Evolutionary conservation across 2,888 invertebrate species (phyloP).

Genomic region (Lepidochrysops patricia): DNA sequence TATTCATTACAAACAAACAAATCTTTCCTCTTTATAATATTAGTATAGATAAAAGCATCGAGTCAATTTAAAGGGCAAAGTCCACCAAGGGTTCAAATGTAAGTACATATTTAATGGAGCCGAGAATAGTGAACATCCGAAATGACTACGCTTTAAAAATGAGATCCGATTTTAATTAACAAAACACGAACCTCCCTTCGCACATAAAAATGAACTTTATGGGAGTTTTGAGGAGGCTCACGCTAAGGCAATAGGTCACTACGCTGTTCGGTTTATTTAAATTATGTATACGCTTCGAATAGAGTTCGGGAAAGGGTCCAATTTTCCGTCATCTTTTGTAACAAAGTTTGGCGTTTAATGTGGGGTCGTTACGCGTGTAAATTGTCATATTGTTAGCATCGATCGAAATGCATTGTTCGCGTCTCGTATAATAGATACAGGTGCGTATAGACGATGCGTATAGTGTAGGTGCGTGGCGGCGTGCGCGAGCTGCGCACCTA

Average conservation of each 20-base stretch:
- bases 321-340: slow-evolving; percentile 13
- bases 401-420: slow-evolving; percentile 31
- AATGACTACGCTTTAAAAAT: not conserved
- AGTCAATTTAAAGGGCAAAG: not conserved
- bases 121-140: not conserved
- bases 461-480: slow-evolving; percentile 44
- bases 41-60: not conserved
- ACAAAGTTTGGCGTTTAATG: slow-evolving; percentile 16
- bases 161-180: slow-evolving; percentile 26
- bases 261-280: slow-evolving; percentile 29
- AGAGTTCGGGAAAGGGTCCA: slow-evolving; percentile 11
- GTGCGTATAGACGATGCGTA: slow-evolving; percentile 36
- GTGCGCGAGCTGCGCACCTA: slow-evolving; percentile 55
- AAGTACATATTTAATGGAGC: not conserved
- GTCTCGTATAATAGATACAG: slow-evolving; percentile 28
- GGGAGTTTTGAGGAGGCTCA: slow-evolving; percentile 33
- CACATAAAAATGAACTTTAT: slow-evolving; percentile 46
- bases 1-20: too few species aligned
- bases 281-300: slow-evolving; percentile 25
- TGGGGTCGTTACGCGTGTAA: slow-evolving; percentile 20
- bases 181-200: slow-evolving; percentile 36
- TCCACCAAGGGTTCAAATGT: not conserved
- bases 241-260: slow-evolving; percentile 44
- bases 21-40: too few species aligned
- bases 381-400: slow-evolving; percentile 21